These are phyloP conservation scores for Corythornis vintsioides DNA, from an alignment of 2,113 vertebrate genomes.

Conservation along the genomic window DNA sequence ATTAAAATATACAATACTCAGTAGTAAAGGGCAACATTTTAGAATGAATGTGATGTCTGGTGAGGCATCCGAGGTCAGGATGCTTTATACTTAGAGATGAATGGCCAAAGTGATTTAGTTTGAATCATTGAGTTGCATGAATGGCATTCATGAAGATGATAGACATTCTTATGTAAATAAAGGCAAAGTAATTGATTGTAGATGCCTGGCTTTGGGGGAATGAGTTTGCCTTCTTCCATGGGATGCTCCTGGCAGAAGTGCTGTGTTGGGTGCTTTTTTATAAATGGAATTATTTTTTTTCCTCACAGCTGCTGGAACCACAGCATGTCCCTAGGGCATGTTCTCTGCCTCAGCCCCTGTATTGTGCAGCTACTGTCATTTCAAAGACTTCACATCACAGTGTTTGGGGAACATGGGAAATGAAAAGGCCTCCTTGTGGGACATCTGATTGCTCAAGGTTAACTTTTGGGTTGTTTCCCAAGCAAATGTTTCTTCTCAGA, in stretches of 20 bases:
- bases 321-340: neutral
- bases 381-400: constrained; percentile 44
- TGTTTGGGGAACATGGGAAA: neutral
- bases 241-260: neutral
- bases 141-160: neutral
- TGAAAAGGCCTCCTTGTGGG: constrained; percentile 26
- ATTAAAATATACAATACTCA: neutral
- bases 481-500: neutral
- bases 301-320: neutral
- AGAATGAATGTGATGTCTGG: neutral
- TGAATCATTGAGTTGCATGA: neutral
- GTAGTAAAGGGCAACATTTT: neutral
- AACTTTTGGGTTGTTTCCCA: neutral
- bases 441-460: constrained; percentile 12
- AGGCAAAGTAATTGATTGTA: neutral
- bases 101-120: neutral
- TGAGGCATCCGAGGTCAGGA: neutral
- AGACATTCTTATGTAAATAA: neutral
- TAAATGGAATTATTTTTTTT: neutral
- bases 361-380: constrained; percentile 26
- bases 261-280: neutral
- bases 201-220: neutral
- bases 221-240: neutral
- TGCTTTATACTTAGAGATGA: neutral
- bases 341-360: neutral